phyloP scores from a whole-genome alignment of 2,888 invertebrate species.

The Oscheius sp. region DNA sequence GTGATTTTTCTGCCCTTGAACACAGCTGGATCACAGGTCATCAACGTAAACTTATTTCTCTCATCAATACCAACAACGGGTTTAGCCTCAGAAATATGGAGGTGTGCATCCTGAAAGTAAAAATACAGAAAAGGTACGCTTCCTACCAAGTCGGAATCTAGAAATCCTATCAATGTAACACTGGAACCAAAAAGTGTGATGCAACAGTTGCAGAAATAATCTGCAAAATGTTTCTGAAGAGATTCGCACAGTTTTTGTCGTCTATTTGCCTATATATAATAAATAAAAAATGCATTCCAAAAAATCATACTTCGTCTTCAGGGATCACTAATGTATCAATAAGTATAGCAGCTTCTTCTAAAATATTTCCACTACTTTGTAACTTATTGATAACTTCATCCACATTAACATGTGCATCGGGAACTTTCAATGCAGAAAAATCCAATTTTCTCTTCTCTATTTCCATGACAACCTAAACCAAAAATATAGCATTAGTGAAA shows the following conservation, averaged over 20 bases:
- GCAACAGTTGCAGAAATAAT: slow-evolving; percentile 31
- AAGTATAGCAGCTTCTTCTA: slow-evolving; percentile 13
- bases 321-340: slow-evolving; percentile 3
- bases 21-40: slow-evolving; percentile 31
- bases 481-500: background rate
- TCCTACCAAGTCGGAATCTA: slow-evolving; percentile 43
- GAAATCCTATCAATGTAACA: slow-evolving; percentile 39
- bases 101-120: slow-evolving; percentile 38
- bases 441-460: slow-evolving; percentile 24
- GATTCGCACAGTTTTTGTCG: slow-evolving; percentile 6
- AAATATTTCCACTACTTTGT: background rate
- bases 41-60: slow-evolving; percentile 43
- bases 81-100: slow-evolving; percentile 15
- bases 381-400: background rate
- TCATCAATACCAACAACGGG: background rate
- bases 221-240: slow-evolving; percentile 23
- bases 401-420: slow-evolving; percentile 1
- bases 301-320: slow-evolving; percentile 19
- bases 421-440: background rate
- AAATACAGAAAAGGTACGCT: background rate
- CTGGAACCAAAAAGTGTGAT: slow-evolving; percentile 41
- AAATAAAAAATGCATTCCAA: background rate
- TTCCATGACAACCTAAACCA: background rate
- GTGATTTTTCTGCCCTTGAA: slow-evolving; percentile 23
- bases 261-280: slow-evolving; percentile 23